Conservation (phyloP, 2,888 invertebrate species). For the Melikaiella ostensackeni region DNA sequence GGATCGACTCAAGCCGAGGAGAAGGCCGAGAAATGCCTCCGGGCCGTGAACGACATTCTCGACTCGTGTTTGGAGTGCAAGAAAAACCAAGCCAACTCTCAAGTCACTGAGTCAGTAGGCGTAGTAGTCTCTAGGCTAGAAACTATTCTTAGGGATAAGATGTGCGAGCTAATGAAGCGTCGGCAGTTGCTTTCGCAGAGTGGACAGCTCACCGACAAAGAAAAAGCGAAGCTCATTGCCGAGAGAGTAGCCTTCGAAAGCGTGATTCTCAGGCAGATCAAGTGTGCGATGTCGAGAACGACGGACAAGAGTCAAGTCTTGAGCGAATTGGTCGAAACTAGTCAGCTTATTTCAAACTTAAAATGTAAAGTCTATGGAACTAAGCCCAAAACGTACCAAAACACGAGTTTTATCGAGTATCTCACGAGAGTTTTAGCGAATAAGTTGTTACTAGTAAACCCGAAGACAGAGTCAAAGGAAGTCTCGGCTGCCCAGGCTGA, state of each 20-base stretch:
- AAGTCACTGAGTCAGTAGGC: constrained; percentile 67
- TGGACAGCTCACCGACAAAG: constrained; percentile 84
- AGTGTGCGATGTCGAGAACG: constrained; percentile 63
- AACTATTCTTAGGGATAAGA: constrained; percentile 83
- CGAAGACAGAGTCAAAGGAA: constrained; percentile 63
- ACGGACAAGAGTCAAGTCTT: constrained; percentile 66
- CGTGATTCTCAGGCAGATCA: constrained; percentile 81
- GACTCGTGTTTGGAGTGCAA: constrained; percentile 70
- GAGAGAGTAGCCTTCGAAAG: constrained; percentile 91
- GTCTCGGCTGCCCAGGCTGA: constrained; percentile 59
- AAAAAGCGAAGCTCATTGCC: constrained; percentile 85
- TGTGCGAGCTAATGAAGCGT: constrained; percentile 84
- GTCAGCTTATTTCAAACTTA: constrained; percentile 86
- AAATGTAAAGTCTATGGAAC: constrained; percentile 79
- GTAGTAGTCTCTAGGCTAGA: constrained; percentile 78
- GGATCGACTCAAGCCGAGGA: constrained; percentile 72
- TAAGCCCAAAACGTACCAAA: constrained; percentile 75
- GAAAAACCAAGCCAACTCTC: constrained; percentile 64
- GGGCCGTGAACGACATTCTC: constrained; percentile 71
- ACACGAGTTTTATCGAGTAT: constrained; percentile 81
- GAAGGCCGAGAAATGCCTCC: constrained; percentile 72
- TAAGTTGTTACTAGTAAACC: constrained; percentile 79
- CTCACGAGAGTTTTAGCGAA: constrained; percentile 87
- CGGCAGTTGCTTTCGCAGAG: constrained; percentile 83
- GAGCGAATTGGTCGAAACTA: constrained; percentile 85